Evolutionary conservation across 2,113 vertebrate genomes (phyloP), one percentile per base, ranked within the genome.

Genomic region (Grammomys dolichurus): DNA sequence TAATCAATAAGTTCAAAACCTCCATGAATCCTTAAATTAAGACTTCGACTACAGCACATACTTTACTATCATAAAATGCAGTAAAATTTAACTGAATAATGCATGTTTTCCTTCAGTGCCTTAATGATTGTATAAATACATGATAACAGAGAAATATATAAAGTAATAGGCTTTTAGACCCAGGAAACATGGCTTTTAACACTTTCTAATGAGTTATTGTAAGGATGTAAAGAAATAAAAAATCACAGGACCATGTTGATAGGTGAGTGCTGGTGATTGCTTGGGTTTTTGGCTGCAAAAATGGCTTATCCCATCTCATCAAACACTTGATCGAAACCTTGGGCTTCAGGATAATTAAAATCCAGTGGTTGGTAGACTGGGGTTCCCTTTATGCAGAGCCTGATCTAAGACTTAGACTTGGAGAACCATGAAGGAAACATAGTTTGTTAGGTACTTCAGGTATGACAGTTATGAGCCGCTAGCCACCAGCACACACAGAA

Each of bases 31-130:
- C 81, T 93, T 96, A 98, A 96, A 95, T 98, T 95, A 96, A 96
- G 92, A 82, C 80, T 96, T 94, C 92, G 85, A 82, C 88, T 40
- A 78, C 54, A 82, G 76, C 67, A 65, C 73, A 78, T 86, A 89
- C 89, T 96, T 94, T 92, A 54, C 48, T 96, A 54, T 36, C 86
- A 92, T 91, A 96, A 96, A 95, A 87, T 93, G 90, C 92, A 95
- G 65, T 95, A 93, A 96, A 95, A 96, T 81, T 90, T 96, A 98
- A 97, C 96, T 97, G 96, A 98, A 97, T 97, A 97, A 97, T 97
- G 95, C 95, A 97, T 97, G 85, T 91, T 97, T 96, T 97, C 93
- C 92, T 96, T 95, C 76, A 92, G 95, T 76, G 89, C 48, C 80
- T 91, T 95, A 97, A 95, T 97, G 95, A 96, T 96, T 96, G 85